Evolutionary conservation across 2,888 invertebrate genomes (phyloP), one percentile per base, ranked within the genome.

Genomic region (Nomada ruficornis): DNA sequence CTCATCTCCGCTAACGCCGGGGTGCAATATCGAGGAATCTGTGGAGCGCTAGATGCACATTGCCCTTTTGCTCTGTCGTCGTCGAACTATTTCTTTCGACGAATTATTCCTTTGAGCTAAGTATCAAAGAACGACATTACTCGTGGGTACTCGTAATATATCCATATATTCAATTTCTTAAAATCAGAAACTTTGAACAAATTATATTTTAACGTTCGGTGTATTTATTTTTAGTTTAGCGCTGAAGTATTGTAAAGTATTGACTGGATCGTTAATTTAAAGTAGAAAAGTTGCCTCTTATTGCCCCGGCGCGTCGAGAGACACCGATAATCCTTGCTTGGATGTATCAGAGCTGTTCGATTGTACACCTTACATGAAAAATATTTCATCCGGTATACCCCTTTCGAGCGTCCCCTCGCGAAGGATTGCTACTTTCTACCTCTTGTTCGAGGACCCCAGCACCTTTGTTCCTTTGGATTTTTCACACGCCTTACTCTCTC

Each of bases 401-500:
- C 69, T 72, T 84, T 62, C 65, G 59, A 82, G 42, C 13, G 44
- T 29, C 62, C 84, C 80, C 60, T 72, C 57, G 44, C 77, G 52
- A 84, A 65, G 69, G 68, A 87, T 87, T 84, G 80, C 82, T 80
- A 80, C 80, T 87, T 84, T 87, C 80, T 68, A 79, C 82, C 80
- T 82, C 77, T 55, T 80, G 71, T 74, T 70, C 74, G 62, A 70
- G 65, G 80, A 77, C 67, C 60, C 74, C 64, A 83, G 77, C 88
- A 89, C 87, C 87, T 90, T 91, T 88, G 86, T 80, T 85, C 82
- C 82, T 79, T 82, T 75, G 85, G 83, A 90, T 90, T 91, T 92
- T 91, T 91, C 89, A 88, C 91, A 91, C 90, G 87, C 84, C 80
- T 82, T 76, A 50, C 76, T 70, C 73, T 52, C 78, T 72, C 82